Percentiles rank a stretch among this genome's conserved stretches.
Evolutionary conservation across 2,888 invertebrate species (phyloP).

Genomic region (Corythucha ciliata): DNA sequence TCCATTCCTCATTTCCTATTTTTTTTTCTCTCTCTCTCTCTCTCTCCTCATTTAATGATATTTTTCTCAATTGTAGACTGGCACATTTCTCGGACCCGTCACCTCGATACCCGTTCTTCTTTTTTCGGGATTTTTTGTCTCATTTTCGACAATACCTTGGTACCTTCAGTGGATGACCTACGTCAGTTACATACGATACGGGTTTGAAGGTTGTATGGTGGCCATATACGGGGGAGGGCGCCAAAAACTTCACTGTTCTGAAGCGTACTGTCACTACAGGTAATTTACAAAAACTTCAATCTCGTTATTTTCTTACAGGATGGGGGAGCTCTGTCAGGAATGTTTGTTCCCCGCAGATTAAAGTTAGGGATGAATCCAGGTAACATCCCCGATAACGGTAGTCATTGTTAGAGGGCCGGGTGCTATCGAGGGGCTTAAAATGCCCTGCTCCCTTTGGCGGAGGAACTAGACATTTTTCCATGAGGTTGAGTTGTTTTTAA

Average conservation of each 20-base stretch:
- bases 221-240: conserved; percentile 83
- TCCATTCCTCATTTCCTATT: not conserved
- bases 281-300: no score
- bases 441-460: no score
- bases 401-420: no score
- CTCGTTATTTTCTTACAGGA: no score
- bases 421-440: no score
- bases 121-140: conserved; percentile 91
- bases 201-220: conserved; percentile 86
- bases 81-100: conserved; percentile 70
- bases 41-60: not conserved
- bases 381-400: no score
- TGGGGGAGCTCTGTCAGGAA: no score
- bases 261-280: conserved; percentile 45
- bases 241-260: conserved; percentile 69
- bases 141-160: conserved; percentile 78
- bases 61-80: conserved; percentile 44
- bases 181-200: conserved; percentile 80
- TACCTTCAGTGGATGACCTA: conserved; percentile 86
- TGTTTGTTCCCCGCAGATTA: no score
- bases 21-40: not conserved
- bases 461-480: no score
- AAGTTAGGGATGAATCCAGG: no score
- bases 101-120: conserved; percentile 83
- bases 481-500: no score